Evolutionary conservation across 2,888 invertebrate species (phyloP).

Genomic region (Zhengitettix transpicula): DNA sequence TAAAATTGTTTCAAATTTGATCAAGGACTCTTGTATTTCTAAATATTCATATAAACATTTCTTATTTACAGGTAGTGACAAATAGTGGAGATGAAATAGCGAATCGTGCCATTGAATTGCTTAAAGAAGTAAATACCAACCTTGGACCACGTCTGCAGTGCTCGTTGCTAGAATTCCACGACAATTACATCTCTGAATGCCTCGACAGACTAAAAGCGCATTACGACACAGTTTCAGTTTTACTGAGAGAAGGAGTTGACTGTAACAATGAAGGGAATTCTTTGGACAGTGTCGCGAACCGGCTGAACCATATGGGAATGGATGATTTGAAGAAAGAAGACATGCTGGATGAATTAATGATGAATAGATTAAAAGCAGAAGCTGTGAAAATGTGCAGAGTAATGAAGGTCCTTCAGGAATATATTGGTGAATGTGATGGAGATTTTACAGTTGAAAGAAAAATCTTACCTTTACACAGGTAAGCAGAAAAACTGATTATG

Average conservation of each 20-base stretch:
- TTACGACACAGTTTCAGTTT: slow-evolving; percentile 61
- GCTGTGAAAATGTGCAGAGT: slow-evolving; percentile 82
- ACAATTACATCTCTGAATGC: slow-evolving; percentile 82
- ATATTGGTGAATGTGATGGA: slow-evolving; percentile 86
- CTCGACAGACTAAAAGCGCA: slow-evolving; percentile 73
- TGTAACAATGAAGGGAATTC: slow-evolving; percentile 7
- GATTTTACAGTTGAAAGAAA: slow-evolving; percentile 75
- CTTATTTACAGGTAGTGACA: slow-evolving; percentile 50
- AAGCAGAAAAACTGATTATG: slow-evolving; percentile 6
- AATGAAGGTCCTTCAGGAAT: slow-evolving; percentile 85
- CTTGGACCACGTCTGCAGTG: slow-evolving; percentile 73
- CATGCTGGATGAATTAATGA: not conserved
- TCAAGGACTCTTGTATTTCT: no score
- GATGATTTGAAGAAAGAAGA: slow-evolving; percentile 23
- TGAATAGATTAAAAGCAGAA: slow-evolving; percentile 39
- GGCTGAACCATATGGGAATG: slow-evolving; percentile 20
- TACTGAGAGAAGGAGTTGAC: slow-evolving; percentile 26
- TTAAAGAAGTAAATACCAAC: slow-evolving; percentile 88
- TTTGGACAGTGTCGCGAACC: slow-evolving; percentile 11
- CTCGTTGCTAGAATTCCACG: slow-evolving; percentile 67
- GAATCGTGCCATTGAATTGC: slow-evolving; percentile 72
- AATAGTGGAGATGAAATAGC: slow-evolving; percentile 87
- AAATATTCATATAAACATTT: not conserved
- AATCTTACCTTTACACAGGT: slow-evolving; percentile 71
- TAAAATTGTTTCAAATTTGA: not conserved